Percentiles rank a stretch among this genome's conserved stretches.
These are phyloP conservation scores for Ariopsis seemanni DNA, from an alignment of 2,113 vertebrate genomes.

Conservation along the genomic window DNA sequence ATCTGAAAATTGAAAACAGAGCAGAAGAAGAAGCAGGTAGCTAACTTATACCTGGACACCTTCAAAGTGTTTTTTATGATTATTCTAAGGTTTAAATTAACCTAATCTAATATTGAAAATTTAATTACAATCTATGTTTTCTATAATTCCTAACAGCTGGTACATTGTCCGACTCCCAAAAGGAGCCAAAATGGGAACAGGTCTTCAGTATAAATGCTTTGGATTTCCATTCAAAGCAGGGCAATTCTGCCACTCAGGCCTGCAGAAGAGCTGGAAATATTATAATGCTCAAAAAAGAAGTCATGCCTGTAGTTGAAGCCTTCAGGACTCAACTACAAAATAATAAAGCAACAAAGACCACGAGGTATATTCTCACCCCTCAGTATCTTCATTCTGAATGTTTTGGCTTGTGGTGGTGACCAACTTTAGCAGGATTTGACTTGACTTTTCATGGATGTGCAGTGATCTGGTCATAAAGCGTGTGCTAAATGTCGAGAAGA, in stretches of 20 bases:
- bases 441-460: background rate
- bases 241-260: background rate
- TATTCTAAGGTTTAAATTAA: background rate
- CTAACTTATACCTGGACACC: background rate
- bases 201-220: conserved; percentile 27
- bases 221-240: conserved; percentile 28
- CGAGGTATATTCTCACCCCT: background rate
- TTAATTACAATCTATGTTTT: background rate
- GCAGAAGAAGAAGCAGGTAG: conserved; percentile 12
- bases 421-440: background rate
- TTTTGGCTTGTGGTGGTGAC: background rate
- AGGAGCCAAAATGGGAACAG: conserved; percentile 32
- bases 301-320: conserved; percentile 15
- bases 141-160: background rate
- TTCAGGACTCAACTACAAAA: conserved; percentile 25
- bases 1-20: conserved; percentile 25
- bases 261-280: conserved; percentile 48
- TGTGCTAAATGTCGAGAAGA: conserved; percentile 46
- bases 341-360: background rate
- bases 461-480: conserved; percentile 36
- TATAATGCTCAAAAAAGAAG: conserved; percentile 20
- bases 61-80: background rate
- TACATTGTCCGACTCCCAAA: background rate
- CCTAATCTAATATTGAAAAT: background rate
- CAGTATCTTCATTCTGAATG: background rate